Evolutionary conservation across 92 coral and sea anemone genomes (phyloP).

Genomic region (Epizoanthus scotinus): DNA sequence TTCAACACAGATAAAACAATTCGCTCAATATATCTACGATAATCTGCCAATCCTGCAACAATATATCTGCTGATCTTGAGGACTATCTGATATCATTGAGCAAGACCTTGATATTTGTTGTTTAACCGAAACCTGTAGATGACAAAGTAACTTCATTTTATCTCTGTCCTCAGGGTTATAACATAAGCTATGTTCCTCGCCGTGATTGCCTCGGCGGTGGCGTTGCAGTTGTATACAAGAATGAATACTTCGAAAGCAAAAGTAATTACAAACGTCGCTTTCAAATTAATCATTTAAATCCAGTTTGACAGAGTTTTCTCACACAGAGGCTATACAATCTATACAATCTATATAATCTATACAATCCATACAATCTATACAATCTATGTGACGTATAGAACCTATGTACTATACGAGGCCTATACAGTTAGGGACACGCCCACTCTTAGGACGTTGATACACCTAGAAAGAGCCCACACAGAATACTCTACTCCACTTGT

Average conservation of each 20-base stretch:
- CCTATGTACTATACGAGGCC: no score
- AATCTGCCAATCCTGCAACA: not conserved
- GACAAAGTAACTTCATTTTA: not conserved
- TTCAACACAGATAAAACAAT: constrained; percentile 3
- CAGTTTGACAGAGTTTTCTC: not conserved
- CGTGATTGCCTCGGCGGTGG: constrained; percentile 10
- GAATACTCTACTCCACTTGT: constrained; percentile 8
- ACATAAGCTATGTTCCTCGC: constrained; percentile 6
- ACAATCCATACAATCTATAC: no score
- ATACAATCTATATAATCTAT: no score
- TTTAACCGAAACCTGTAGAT: constrained; percentile 4
- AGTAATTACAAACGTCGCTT: constrained; percentile 3
- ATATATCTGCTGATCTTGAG: not conserved
- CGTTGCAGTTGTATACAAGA: constrained; percentile 9
- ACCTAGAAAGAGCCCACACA: no score
- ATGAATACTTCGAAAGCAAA: constrained; percentile 3
- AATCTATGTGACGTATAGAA: no score
- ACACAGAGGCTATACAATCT: no score
- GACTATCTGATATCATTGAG: not conserved
- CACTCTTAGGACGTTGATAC: no score
- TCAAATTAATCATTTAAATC: not conserved
- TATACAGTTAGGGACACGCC: no score
- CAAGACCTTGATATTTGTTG: constrained; percentile 1
- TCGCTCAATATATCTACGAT: constrained; percentile 20
- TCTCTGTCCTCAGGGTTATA: constrained; percentile 4